Conservation (phyloP, 2,888 invertebrate species). For the Caenorhabditis zanzibari region DNA sequence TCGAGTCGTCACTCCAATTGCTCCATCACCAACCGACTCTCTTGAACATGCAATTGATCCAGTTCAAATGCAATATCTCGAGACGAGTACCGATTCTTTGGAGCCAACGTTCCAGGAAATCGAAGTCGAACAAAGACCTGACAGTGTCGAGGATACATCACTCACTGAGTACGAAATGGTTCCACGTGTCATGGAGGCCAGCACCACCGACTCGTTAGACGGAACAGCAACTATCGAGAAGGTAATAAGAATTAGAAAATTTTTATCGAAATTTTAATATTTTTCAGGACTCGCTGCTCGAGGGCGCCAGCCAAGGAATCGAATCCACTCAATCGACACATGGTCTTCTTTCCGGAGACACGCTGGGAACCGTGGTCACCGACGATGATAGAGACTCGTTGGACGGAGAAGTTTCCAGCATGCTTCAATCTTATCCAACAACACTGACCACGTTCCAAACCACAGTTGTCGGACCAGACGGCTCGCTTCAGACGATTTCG, state of each 20-base stretch:
- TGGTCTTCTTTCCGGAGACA: slow-evolving; percentile 80
- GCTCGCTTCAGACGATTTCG: slow-evolving; percentile 82
- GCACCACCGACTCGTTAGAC: slow-evolving; percentile 65
- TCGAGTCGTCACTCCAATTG: slow-evolving; percentile 64
- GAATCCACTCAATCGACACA: slow-evolving; percentile 73
- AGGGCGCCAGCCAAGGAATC: slow-evolving; percentile 80
- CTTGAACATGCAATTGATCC: slow-evolving; percentile 59
- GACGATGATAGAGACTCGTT: slow-evolving; percentile 81
- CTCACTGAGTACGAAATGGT: slow-evolving; percentile 70
- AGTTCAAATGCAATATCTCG: slow-evolving; percentile 57
- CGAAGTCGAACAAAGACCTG: slow-evolving; percentile 58
- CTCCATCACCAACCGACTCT: slow-evolving; percentile 69
- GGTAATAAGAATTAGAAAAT: neutral
- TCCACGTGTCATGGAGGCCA: slow-evolving; percentile 61
- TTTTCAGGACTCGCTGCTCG: slow-evolving; percentile 79
- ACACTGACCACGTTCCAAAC: slow-evolving; percentile 83
- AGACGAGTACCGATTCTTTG: slow-evolving; percentile 75
- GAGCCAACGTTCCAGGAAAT: slow-evolving; percentile 70
- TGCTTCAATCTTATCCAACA: slow-evolving; percentile 78
- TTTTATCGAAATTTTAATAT: neutral
- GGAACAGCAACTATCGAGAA: slow-evolving; percentile 54
- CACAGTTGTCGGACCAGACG: slow-evolving; percentile 77
- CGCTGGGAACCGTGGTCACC: slow-evolving; percentile 76
- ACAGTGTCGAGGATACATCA: slow-evolving; percentile 63
- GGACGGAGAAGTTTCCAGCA: slow-evolving; percentile 75